Percentiles rank a stretch among this genome's conserved stretches.
Evolutionary conservation across 64 coral and sea anemone species (phyloP).

Genomic region (Platygyra sinensis): DNA sequence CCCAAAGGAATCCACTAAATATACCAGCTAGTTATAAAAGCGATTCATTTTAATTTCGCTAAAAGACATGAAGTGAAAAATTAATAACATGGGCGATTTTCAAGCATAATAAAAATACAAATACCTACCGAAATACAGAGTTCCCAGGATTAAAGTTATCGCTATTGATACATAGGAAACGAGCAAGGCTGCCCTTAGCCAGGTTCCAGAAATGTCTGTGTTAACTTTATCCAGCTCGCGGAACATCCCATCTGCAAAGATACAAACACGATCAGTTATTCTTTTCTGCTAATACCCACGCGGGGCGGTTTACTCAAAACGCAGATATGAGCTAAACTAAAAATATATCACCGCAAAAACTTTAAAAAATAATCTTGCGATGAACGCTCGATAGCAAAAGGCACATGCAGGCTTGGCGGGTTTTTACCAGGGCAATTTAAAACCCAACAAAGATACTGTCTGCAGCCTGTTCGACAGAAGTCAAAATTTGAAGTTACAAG

Average conservation of each 20-base stretch:
- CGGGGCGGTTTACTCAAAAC: not conserved
- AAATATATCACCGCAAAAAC: too few species aligned
- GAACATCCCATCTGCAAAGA: conserved; percentile 36
- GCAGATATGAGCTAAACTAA: too few species aligned
- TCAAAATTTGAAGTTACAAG: not conserved
- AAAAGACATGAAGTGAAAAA: not conserved
- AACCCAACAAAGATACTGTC: too few species aligned
- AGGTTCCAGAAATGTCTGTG: not conserved
- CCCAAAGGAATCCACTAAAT: not conserved
- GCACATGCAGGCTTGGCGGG: too few species aligned
- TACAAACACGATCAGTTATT: not conserved
- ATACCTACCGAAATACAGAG: not conserved
- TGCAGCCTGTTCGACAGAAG: not conserved
- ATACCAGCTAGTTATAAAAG: not conserved
- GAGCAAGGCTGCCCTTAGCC: not conserved
- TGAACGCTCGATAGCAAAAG: too few species aligned
- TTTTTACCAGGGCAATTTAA: too few species aligned
- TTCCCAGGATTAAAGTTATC: not conserved
- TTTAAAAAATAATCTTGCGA: too few species aligned
- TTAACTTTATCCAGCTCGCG: conserved; percentile 15
- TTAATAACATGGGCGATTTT: not conserved
- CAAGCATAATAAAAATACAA: not conserved
- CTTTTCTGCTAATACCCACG: not conserved
- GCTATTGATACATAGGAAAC: not conserved
- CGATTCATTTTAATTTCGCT: not conserved